Evolutionary conservation across 30 jellyfish, hydroid and myxozoan genomes (phyloP).

Genomic region (Cassiopea andromeda): DNA sequence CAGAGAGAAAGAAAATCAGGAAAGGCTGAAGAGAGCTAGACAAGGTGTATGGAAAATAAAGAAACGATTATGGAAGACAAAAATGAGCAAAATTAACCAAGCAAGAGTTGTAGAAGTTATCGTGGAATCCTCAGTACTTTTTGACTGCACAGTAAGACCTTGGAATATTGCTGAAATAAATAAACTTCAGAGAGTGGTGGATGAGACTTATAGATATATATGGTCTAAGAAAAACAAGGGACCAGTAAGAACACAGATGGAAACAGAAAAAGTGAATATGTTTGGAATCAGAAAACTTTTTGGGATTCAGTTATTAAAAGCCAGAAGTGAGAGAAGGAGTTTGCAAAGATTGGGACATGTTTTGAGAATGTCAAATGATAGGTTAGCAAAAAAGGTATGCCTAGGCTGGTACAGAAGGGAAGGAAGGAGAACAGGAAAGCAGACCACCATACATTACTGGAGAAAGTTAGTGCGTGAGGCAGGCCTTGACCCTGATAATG

Average conservation of each 20-base stretch:
- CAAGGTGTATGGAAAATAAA: not conserved
- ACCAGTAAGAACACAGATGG: not conserved
- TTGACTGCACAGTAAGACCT: conserved; percentile 1
- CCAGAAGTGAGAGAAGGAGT: not conserved
- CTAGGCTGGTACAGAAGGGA: conserved; percentile 3
- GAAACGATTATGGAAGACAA: conserved; percentile 1
- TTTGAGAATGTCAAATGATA: not conserved
- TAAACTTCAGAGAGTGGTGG: not conserved
- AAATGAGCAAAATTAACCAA: not conserved
- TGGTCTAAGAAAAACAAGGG: not conserved
- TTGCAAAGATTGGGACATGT: conserved; percentile 5
- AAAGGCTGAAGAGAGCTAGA: not conserved
- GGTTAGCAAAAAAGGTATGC: not conserved
- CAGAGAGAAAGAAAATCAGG: not conserved
- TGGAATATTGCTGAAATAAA: conserved; percentile 1
- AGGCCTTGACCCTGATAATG: not conserved
- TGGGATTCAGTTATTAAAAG: not conserved
- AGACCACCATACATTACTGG: conserved; percentile 7
- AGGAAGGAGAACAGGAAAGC: conserved; percentile 2
- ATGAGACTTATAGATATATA: not conserved
- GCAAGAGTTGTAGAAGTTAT: not conserved
- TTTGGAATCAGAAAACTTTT: not conserved
- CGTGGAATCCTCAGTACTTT: conserved; percentile 10
- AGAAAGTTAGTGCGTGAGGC: conserved; percentile 6
- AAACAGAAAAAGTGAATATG: not conserved